Evolutionary conservation across 2,888 invertebrate genomes (phyloP), one percentile per base, ranked within the genome.

Genomic region (Caenorhabditis zanzibari): DNA sequence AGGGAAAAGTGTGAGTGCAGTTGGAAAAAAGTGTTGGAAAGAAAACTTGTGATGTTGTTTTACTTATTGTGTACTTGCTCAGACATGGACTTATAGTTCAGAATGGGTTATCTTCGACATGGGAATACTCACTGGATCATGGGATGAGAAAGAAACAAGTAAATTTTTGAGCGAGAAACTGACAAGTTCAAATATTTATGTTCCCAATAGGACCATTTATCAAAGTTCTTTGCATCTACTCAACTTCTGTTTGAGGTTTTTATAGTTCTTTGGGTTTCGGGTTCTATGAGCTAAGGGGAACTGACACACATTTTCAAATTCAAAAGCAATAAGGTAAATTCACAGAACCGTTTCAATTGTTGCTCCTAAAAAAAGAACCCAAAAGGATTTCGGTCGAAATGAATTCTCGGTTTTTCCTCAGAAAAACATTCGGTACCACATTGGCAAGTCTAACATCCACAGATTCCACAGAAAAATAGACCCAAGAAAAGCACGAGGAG

Each of bases 51-150:
- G 58, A 61, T 44, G 44, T 52, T 41, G 47, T 71, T 41, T 32
- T n/a, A 72, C 59, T 72, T 73, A 41, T 54, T 14, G 26, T 54
- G 54, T 26, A 24, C 54, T 54, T 56, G 38, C 38, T 38, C 38
- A 41, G 69, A 56, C 56, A 12, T 71, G 58, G 58, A 71, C 56
- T 71, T 58, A 32, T 24, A 71, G 71, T 71, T 44, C 58, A 71
- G 14, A 44, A 44, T 35, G 16, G 35, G 26, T 41, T 41, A 58
- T 49, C 61, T 24, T 35, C 73, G 10, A 38, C 59, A 49, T 22
- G 61, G 73, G 71, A 71, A 56, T 69, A 16, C 24, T 26, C 32
- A n/a, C 16, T 19, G 24, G 35, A 24, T 24, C 38, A 38, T 38
- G 38, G 38, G 38, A 38, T 10, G 38, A 38, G 38, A 12, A 32